Conservation (phyloP, 2,797 vertebrate genomes). For the Myotis pilosus region DNA sequence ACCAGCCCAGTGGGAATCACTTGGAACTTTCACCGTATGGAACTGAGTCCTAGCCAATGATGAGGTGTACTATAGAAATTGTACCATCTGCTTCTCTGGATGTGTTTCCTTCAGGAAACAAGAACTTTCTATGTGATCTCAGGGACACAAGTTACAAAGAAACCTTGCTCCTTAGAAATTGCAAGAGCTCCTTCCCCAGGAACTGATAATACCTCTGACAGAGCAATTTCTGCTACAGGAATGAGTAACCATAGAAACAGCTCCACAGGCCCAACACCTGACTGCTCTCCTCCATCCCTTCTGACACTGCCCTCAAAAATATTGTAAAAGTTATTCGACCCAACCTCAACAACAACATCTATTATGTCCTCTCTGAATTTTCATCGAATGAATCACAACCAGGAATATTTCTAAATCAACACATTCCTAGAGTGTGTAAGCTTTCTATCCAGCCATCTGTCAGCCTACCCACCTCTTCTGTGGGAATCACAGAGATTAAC, state of each 20-base stretch:
- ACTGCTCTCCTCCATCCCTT: conserved; percentile 96
- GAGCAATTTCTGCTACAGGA: conserved; percentile 89
- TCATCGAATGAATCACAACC: conserved; percentile 93
- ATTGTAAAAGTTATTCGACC: conserved; percentile 98
- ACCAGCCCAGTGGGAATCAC: neutral
- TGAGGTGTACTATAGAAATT: conserved; percentile 86
- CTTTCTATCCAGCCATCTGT: conserved; percentile 91
- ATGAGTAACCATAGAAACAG: conserved; percentile 94
- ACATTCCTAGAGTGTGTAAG: conserved; percentile 91
- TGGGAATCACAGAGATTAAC: conserved; percentile 89
- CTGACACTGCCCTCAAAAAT: conserved; percentile 97
- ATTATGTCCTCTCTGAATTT: conserved; percentile 94
- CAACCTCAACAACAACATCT: conserved; percentile 96
- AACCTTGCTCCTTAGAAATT: conserved; percentile 94
- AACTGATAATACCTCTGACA: conserved; percentile 91
- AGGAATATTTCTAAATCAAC: conserved; percentile 96
- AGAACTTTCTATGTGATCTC: conserved; percentile 92
- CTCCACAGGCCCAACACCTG: conserved; percentile 95
- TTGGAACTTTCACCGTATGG: neutral
- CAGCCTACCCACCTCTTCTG: conserved; percentile 91
- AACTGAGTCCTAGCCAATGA: conserved; percentile 87
- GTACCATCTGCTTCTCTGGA: conserved; percentile 91
- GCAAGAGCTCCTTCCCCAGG: conserved; percentile 86
- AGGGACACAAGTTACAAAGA: conserved; percentile 92
- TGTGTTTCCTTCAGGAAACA: conserved; percentile 91